Conservation (phyloP, 2,888 invertebrate genomes). For the Ochlodes sylvanus region DNA sequence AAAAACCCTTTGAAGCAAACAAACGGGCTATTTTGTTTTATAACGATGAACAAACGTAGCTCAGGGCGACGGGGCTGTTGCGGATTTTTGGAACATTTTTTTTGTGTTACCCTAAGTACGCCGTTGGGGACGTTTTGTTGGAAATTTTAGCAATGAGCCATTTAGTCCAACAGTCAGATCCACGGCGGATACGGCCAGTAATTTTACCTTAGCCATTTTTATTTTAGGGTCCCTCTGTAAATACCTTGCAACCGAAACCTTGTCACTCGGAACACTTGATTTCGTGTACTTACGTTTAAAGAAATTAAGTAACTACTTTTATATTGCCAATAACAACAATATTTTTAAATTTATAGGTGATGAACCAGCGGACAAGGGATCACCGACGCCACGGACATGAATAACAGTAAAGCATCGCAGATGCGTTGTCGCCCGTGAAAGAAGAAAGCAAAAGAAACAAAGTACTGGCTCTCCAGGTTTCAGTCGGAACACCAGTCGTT, state of each 20-base stretch:
- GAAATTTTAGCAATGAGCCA: slow-evolving; percentile 8
- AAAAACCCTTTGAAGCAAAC: neutral
- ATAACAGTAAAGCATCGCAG: too few species aligned
- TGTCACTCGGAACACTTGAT: too few species aligned
- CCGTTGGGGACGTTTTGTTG: slow-evolving; percentile 6
- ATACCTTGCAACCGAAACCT: neutral
- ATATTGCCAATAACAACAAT: too few species aligned
- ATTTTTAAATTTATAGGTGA: too few species aligned
- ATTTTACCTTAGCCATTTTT: neutral
- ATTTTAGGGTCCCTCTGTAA: neutral
- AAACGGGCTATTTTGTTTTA: neutral
- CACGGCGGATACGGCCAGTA: neutral
- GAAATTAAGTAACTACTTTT: too few species aligned
- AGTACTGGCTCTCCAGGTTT: too few species aligned
- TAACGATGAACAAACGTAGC: neutral
- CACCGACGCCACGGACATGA: too few species aligned
- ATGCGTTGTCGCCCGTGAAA: too few species aligned
- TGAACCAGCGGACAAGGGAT: too few species aligned
- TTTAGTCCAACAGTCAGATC: slow-evolving; percentile 4
- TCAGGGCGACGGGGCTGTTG: neutral
- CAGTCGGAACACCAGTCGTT: too few species aligned
- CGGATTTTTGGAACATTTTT: neutral
- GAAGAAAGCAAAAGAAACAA: too few species aligned
- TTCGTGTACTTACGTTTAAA: too few species aligned
- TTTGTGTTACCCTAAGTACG: slow-evolving; percentile 5